These are phyloP conservation scores for Parnassius orleans DNA, from an alignment of 2,888 invertebrate genomes.

Conservation along the genomic window DNA sequence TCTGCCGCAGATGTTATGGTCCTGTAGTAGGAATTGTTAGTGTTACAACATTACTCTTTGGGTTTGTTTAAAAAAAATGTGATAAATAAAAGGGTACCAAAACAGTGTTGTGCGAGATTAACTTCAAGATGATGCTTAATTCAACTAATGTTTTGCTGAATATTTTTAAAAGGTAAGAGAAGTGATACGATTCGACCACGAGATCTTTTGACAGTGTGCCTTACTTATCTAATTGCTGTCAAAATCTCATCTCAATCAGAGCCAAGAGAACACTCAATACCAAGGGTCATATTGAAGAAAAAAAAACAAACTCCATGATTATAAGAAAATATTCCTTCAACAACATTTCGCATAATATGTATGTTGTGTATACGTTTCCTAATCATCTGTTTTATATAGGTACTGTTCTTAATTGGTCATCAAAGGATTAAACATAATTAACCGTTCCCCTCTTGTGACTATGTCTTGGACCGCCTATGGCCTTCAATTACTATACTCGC, in stretches of 20 bases:
- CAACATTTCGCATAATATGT: too few relatives aligned
- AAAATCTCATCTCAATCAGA: too few relatives aligned
- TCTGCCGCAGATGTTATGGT: not conserved
- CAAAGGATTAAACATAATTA: not conserved
- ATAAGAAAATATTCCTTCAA: too few relatives aligned
- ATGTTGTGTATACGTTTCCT: too few relatives aligned
- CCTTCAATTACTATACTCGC: slow-evolving; percentile 6
- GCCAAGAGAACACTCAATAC: too few relatives aligned
- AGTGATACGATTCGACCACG: not conserved
- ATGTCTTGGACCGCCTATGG: slow-evolving; percentile 1
- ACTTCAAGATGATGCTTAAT: not conserved
- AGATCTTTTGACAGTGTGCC: too few relatives aligned
- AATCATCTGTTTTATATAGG: not conserved
- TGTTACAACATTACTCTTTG: not conserved
- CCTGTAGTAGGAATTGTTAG: slow-evolving; percentile 2
- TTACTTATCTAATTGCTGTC: too few relatives aligned
- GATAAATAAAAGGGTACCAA: not conserved
- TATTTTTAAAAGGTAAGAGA: slow-evolving; percentile 2
- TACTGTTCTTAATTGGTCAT: not conserved
- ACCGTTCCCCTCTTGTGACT: not conserved
- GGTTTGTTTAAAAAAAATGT: not conserved
- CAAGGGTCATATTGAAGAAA: too few relatives aligned
- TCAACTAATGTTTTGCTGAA: not conserved
- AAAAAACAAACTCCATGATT: too few relatives aligned
- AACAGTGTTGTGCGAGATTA: not conserved